phyloP scores from a whole-genome alignment of 1,140 invertebrate genomes.

The Gryllus bimaculatus region DNA sequence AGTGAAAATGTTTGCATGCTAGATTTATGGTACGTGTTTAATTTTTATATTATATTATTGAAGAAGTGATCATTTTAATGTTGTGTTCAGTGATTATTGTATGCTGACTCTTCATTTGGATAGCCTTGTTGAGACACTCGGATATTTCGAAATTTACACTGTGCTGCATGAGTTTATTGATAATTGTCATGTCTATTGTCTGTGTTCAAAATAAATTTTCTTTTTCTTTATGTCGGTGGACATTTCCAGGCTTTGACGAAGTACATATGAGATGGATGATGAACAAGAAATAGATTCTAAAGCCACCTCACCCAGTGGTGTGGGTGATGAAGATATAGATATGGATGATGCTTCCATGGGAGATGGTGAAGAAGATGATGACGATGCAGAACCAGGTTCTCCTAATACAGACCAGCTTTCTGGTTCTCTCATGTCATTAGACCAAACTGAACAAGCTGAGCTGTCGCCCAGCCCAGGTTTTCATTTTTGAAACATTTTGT shows the following conservation, averaged over 20 bases:
- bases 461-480: slow-evolving; percentile 25
- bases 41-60: too few relatives aligned
- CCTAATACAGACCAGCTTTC: slow-evolving; percentile 31
- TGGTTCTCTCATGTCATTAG: slow-evolving; percentile 39
- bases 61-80: too few relatives aligned
- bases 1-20: too few relatives aligned
- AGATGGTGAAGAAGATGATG: slow-evolving; percentile 39
- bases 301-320: slow-evolving; percentile 21
- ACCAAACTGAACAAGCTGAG: slow-evolving; percentile 33
- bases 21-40: too few relatives aligned
- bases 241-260: not conserved
- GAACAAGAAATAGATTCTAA: slow-evolving; percentile 12
- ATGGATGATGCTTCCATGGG: slow-evolving; percentile 39
- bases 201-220: too few relatives aligned
- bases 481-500: slow-evolving; percentile 25
- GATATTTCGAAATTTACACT: too few relatives aligned
- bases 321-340: slow-evolving; percentile 42
- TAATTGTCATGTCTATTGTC: too few relatives aligned
- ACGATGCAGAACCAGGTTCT: slow-evolving; percentile 30
- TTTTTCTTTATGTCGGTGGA: too few relatives aligned
- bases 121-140: too few relatives aligned
- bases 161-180: too few relatives aligned
- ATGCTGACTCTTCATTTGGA: too few relatives aligned
- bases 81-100: too few relatives aligned
- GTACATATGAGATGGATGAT: slow-evolving; percentile 11